A percentile compares a stretch with the other conserved stretches of the same genome.
These are phyloP conservation scores for Conchocele bisecta DNA, from an alignment of 2,888 invertebrate species.

Conservation along the genomic window DNA sequence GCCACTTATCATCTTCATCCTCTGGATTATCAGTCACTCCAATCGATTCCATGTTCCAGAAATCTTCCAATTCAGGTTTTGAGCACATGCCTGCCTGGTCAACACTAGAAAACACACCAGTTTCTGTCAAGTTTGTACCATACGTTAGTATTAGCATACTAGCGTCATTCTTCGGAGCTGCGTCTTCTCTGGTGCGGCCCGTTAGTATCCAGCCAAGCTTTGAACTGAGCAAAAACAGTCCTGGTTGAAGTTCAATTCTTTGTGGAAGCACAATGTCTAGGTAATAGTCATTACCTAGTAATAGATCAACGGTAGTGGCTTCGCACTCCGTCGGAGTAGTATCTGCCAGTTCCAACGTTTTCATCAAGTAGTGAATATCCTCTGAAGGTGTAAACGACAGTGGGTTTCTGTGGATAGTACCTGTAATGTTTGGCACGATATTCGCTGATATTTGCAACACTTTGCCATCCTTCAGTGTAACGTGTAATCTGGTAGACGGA, in stretches of 20 bases:
- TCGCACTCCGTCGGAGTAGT: neutral
- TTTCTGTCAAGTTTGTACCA: neutral
- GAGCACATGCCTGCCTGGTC: constrained; percentile 15
- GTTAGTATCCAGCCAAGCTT: constrained; percentile 13
- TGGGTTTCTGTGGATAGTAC: constrained; percentile 27
- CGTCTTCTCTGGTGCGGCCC: neutral
- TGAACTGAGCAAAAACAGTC: constrained; percentile 11
- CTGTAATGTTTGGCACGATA: constrained; percentile 28
- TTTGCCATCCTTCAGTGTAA: constrained; percentile 17
- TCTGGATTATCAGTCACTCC: constrained; percentile 25
- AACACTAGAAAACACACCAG: constrained; percentile 5
- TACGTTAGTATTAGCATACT: constrained; percentile 8
- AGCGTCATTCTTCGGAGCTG: neutral
- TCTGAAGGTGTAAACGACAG: neutral
- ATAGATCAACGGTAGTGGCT: constrained; percentile 6
- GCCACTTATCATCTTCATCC: constrained; percentile 2
- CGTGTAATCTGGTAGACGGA: neutral
- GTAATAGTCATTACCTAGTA: constrained; percentile 27
- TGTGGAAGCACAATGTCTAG: constrained; percentile 7
- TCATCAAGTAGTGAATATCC: constrained; percentile 10
- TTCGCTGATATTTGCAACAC: constrained; percentile 14
- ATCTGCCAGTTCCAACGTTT: constrained; percentile 25
- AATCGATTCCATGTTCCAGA: constrained; percentile 43
- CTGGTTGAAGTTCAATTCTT: constrained; percentile 14
- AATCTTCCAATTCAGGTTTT: constrained; percentile 31